Base-by-base conservation (phyloP, 2,113 vertebrate species). In the Tilapia sparmanii region DNA sequence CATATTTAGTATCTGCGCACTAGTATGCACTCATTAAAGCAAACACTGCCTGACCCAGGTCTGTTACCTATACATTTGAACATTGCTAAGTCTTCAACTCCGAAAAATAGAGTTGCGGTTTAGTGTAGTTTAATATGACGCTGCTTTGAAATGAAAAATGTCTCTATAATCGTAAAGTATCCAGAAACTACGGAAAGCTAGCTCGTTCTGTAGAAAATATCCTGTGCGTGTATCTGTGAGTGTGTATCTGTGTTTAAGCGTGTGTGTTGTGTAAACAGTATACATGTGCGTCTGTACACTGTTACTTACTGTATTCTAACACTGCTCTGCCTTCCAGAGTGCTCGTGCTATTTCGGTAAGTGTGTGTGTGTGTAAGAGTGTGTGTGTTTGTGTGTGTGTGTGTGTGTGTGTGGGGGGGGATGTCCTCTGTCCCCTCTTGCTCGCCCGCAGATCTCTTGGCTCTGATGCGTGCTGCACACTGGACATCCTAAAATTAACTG, bases 261-360 rank as follows among this genome's bases (percentile, higher is more conserved):
- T 80, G 50, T 54, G 35, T 82, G 71, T 7, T 50, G 8, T 81
- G 24, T 59, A 85, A 83, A 29, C 57, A 26, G 79, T 78, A 6
- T 90, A 35, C 83, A 84, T 90, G 88, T 79, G 78, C 91, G 79
- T 89, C 54, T 53, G 61, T 80, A 53, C 57, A 73, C 71, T 88
- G 81, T 92, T 86, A 94, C 92, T 94, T 83, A 92, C 90, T 93
- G 87, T 94, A 81, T 81, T 96, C 93, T 94, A 94, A 95, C 93
- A 94, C 87, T 95, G 94, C 94, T 96, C 95, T 96, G 93, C 92
- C 85, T 92, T 92, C 91, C 95, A 96, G 94, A 96, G 95, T 95
- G 92, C 94, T 90, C 91, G 85, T 83, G 90, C 90, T 94, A 92
- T 93, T 85, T 93, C 91, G 95, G 95, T 96, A 96, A 96, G 95